Conservation (phyloP, 1,140 invertebrate species). For the Wiebesia pumilae region DNA sequence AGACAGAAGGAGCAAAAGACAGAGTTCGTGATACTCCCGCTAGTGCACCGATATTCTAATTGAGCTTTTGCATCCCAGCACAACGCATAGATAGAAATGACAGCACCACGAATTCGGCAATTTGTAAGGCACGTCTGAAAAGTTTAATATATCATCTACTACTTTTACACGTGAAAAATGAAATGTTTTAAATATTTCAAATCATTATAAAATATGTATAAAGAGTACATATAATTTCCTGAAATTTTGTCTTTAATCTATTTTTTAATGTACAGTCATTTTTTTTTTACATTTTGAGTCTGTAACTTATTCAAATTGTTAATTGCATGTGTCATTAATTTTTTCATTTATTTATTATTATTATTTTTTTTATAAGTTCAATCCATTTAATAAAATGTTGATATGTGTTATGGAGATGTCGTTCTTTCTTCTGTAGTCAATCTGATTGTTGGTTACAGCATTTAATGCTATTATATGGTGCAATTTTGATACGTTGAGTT, state of each 20-base stretch:
- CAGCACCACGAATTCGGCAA: background rate
- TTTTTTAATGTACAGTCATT: background rate
- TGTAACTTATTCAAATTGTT: constrained; percentile 5
- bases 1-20: background rate
- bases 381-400: constrained; percentile 3
- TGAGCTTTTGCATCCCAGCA: background rate
- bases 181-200: background rate
- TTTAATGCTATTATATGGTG: background rate
- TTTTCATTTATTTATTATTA: background rate
- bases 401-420: background rate
- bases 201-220: background rate
- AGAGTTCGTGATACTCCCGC: background rate
- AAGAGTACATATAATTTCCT: background rate
- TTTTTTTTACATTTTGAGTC: background rate
- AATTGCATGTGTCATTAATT: background rate
- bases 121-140: constrained; percentile 1
- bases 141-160: background rate
- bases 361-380: background rate
- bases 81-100: background rate
- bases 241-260: background rate
- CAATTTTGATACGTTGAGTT: too few relatives aligned
- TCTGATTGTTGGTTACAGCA: background rate
- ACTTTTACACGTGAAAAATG: background rate
- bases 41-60: background rate
- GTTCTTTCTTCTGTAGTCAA: background rate